phyloP scores from a whole-genome alignment of 2,797 vertebrate genomes.

The Oreochromis grahami region DNA sequence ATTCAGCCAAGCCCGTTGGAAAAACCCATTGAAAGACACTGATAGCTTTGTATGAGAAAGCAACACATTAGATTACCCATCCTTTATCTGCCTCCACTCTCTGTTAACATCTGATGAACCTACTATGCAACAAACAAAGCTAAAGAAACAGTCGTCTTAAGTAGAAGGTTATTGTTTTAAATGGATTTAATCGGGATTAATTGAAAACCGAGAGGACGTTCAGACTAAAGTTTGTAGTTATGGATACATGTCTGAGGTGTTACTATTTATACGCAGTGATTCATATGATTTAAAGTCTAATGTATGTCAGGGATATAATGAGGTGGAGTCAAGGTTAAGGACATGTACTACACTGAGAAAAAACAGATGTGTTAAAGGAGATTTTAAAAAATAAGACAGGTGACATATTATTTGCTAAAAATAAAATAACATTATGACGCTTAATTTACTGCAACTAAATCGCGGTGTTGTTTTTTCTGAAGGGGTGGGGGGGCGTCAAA shows the following conservation, averaged over 20 bases:
- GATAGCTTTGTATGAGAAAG: slow-evolving; percentile 67
- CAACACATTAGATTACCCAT: slow-evolving; percentile 65
- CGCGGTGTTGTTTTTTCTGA: neutral
- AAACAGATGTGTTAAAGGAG: neutral
- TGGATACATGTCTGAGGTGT: neutral
- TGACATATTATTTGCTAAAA: slow-evolving; percentile 23
- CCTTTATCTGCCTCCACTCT: slow-evolving; percentile 61
- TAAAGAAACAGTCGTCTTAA: slow-evolving; percentile 9
- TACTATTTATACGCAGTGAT: neutral
- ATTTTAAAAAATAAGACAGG: neutral
- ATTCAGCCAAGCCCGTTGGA: slow-evolving; percentile 62
- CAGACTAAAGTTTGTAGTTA: slow-evolving; percentile 22
- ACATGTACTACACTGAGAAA: neutral
- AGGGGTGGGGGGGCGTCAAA: slow-evolving; percentile 7
- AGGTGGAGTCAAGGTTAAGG: slow-evolving; percentile 21
- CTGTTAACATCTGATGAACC: slow-evolving; percentile 58
- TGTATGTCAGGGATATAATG: slow-evolving; percentile 1
- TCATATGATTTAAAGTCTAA: neutral
- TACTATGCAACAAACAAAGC: slow-evolving; percentile 50
- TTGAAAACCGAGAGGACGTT: slow-evolving; percentile 1
- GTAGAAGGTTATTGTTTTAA: slow-evolving; percentile 10
- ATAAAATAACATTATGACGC: slow-evolving; percentile 28
- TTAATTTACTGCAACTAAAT: slow-evolving; percentile 35
- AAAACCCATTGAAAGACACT: slow-evolving; percentile 62
- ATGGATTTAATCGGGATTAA: slow-evolving; percentile 15